Percentiles rank a stretch among this genome's conserved stretches.
These are phyloP conservation scores for Alcedo quadribrachys DNA, from an alignment of 2,797 vertebrate genomes.

Conservation along the genomic window DNA sequence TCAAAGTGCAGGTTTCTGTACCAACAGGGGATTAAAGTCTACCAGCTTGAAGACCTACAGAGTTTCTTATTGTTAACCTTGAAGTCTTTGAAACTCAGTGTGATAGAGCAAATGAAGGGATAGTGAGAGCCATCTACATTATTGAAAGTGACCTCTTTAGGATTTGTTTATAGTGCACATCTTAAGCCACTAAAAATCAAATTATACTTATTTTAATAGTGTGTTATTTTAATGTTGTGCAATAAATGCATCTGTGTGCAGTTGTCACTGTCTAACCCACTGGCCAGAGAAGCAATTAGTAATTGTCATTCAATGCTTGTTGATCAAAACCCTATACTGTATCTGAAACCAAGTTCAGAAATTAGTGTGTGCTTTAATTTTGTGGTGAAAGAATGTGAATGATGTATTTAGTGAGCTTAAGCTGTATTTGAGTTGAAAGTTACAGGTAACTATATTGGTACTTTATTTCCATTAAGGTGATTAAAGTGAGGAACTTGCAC, in stretches of 20 bases:
- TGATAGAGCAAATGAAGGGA: neutral
- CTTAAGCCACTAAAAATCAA: neutral
- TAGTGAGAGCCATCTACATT: neutral
- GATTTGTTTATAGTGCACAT: neutral
- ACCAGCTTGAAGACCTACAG: accelerated
- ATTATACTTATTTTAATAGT: neutral
- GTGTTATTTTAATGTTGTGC: neutral
- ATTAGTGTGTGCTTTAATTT: neutral
- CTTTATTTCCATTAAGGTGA: neutral
- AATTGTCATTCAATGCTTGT: neutral
- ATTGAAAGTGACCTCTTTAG: neutral
- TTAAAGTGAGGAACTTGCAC: neutral
- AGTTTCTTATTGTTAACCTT: too few relatives aligned
- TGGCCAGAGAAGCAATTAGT: neutral
- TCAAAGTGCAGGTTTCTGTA: neutral
- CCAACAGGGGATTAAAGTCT: neutral
- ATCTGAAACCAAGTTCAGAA: neutral
- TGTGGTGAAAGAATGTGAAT: neutral
- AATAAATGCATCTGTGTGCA: neutral
- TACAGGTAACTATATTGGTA: neutral
- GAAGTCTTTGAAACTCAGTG: neutral
- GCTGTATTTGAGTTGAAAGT: neutral
- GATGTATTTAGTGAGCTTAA: neutral
- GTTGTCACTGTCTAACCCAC: neutral
- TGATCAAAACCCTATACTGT: neutral